Evolutionary conservation across 2,888 invertebrate genomes (phyloP).

Genomic region (Eupithecia pulchellata): DNA sequence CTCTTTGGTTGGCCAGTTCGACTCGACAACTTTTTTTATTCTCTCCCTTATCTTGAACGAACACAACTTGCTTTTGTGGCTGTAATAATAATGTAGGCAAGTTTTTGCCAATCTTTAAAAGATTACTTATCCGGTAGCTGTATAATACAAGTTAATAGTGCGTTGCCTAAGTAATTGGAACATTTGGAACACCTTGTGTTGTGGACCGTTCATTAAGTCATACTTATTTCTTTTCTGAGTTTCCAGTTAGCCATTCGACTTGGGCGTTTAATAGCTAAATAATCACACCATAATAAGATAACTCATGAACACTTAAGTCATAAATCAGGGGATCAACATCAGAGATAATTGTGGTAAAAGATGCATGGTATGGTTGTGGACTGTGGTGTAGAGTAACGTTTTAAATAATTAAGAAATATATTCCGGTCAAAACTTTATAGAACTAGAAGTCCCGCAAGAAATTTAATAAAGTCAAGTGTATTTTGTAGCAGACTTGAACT

Average conservation of each 20-base stretch:
- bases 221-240: slow-evolving; percentile 22
- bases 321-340: slow-evolving; percentile 26
- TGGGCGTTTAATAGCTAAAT: slow-evolving; percentile 54
- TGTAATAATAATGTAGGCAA: slow-evolving; percentile 53
- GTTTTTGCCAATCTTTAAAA: slow-evolving; percentile 32
- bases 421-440: slow-evolving; percentile 16
- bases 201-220: slow-evolving; percentile 20
- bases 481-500: slow-evolving; percentile 68
- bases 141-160: slow-evolving; percentile 23
- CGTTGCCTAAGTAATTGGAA: slow-evolving; percentile 23
- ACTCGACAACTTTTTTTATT: slow-evolving; percentile 60
- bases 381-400: background rate
- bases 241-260: slow-evolving; percentile 34
- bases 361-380: background rate
- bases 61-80: slow-evolving; percentile 50
- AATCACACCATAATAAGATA: slow-evolving; percentile 50
- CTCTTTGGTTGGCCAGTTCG: slow-evolving; percentile 60
- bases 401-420: background rate
- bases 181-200: no score
- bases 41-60: slow-evolving; percentile 60
- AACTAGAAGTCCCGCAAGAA: slow-evolving; percentile 47
- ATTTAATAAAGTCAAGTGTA: slow-evolving; percentile 68
- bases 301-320: slow-evolving; percentile 22
- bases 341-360: slow-evolving; percentile 18
- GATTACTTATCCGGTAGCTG: slow-evolving; percentile 32